Base-by-base conservation (phyloP, 2,113 vertebrate genomes). In the Chaetops frenatus region DNA sequence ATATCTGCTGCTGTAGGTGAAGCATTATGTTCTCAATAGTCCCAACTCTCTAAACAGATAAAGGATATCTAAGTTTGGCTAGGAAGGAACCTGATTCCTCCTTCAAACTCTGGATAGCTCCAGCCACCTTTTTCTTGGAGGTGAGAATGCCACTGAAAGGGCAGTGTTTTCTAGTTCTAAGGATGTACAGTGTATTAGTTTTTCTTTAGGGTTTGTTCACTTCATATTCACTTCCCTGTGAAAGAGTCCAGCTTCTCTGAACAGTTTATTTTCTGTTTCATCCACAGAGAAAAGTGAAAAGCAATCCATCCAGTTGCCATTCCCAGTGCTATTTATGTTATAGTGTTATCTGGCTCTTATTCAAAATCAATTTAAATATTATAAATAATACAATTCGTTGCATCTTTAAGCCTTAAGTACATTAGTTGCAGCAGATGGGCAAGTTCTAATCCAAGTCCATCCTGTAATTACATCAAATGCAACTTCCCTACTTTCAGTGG, bases 331-430 rank as follows among this genome's bases (percentile, higher is more conserved):
- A 57, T 67, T 81, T 86, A 25, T 78, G 51, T 64, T 58, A 31
- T 40, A 40, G n/a, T 86, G 81, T 54, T 33, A 22, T 51, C 51
- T 95, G 81, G 42, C 57, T 95, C 29, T 36, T 67, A 64, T 27
- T 74, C n/a, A 84, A 84, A 93, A 82, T 86, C n/a, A 4, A 84
- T 86, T 85, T 38, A 70, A 86, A 70, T 65, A 61, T 27, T 67
- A 57, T 87, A 67, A 92, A 73, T 83, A 79, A 76, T 89, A 85
- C 10, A 76, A n/a, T 64, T 92, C 3, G 56, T 76, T 82, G 23
- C 45, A 15, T 85, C 45, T 56, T 79, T 85, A 81, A 85, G 50
- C 51, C 2, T 0, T 86, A 88, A 71, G 28, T 71, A 71, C 53
- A 48, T 91, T 91, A 74, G 27, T 69, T 84, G 51, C 35, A 82